Conservation (phyloP, 2,113 vertebrate species). For the Cyprinodon brontotheroides region DNA sequence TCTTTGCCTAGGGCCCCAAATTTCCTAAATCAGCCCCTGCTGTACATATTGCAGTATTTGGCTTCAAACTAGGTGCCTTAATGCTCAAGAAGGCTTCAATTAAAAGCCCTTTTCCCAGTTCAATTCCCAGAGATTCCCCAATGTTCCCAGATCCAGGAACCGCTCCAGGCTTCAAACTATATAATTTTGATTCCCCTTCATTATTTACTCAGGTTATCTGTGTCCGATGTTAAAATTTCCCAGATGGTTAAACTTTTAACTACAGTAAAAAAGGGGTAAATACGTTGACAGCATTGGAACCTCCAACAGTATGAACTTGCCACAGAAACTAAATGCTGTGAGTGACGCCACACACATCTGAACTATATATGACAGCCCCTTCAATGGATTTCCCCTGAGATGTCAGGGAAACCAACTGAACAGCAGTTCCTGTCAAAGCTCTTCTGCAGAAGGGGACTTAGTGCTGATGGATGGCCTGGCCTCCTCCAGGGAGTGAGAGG, state of each 20-base stretch:
- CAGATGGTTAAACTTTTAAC: too few species aligned
- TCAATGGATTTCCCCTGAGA: conserved; percentile 44
- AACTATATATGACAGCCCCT: conserved; percentile 10
- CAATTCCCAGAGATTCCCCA: too few species aligned
- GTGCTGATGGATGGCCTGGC: conserved; percentile 40
- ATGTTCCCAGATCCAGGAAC: too few species aligned
- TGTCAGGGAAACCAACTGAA: conserved; percentile 39
- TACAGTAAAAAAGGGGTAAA: not conserved
- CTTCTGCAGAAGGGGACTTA: conserved; percentile 46
- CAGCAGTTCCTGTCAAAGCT: conserved; percentile 45
- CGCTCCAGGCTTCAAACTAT: too few species aligned
- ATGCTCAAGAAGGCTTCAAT: too few species aligned
- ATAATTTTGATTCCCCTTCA: too few species aligned
- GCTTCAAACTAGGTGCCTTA: too few species aligned
- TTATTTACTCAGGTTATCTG: not conserved
- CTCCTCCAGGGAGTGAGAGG: not conserved
- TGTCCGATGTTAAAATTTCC: not conserved
- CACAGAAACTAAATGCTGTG: conserved; percentile 15
- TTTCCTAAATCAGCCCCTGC: too few species aligned
- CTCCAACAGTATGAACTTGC: not conserved
- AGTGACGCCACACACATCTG: conserved; percentile 22
- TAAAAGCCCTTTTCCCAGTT: too few species aligned
- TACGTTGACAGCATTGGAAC: not conserved
- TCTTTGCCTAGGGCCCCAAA: too few species aligned
- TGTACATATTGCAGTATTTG: too few species aligned